These are phyloP conservation scores for Lymantria dispar DNA, from an alignment of 2,888 invertebrate genomes.

Conservation along the genomic window DNA sequence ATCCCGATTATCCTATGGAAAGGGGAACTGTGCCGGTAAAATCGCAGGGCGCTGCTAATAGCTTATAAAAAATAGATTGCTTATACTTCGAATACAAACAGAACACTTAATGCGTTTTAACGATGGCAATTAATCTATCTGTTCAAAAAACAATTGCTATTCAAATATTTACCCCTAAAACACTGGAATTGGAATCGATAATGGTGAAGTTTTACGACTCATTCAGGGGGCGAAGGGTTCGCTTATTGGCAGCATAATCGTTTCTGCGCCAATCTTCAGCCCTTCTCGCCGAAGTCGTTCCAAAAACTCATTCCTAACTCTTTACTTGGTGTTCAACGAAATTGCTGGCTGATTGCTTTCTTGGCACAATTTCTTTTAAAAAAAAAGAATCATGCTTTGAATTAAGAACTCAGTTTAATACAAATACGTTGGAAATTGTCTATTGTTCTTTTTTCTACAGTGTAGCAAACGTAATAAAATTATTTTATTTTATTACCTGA, in stretches of 20 bases:
- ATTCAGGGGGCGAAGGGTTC: slow-evolving; percentile 27
- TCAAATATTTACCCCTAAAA: slow-evolving; percentile 11
- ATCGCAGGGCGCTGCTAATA: too few relatives aligned
- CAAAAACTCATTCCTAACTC: slow-evolving; percentile 31
- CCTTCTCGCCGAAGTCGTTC: slow-evolving; percentile 21
- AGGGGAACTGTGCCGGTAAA: too few relatives aligned
- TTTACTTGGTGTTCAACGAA: slow-evolving; percentile 23
- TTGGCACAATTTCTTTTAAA: slow-evolving; percentile 14
- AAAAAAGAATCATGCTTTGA: slow-evolving; percentile 1
- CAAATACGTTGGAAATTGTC: not conserved
- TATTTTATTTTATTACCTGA: too few relatives aligned
- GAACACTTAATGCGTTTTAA: too few relatives aligned
- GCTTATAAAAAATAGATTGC: too few relatives aligned
- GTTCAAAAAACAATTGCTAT: not conserved
- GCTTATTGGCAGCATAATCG: slow-evolving; percentile 33
- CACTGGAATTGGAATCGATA: slow-evolving; percentile 35
- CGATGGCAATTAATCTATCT: not conserved
- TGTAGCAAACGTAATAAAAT: too few relatives aligned
- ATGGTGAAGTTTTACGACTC: slow-evolving; percentile 27
- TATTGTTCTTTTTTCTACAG: not conserved
- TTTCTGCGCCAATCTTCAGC: slow-evolving; percentile 23
- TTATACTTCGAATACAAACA: too few relatives aligned
- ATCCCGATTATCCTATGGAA: too few relatives aligned
- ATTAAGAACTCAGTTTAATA: not conserved
- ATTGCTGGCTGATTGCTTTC: slow-evolving; percentile 37